Conservation (phyloP, 2,113 vertebrate genomes). For the Marcusenius ussheri region DNA sequence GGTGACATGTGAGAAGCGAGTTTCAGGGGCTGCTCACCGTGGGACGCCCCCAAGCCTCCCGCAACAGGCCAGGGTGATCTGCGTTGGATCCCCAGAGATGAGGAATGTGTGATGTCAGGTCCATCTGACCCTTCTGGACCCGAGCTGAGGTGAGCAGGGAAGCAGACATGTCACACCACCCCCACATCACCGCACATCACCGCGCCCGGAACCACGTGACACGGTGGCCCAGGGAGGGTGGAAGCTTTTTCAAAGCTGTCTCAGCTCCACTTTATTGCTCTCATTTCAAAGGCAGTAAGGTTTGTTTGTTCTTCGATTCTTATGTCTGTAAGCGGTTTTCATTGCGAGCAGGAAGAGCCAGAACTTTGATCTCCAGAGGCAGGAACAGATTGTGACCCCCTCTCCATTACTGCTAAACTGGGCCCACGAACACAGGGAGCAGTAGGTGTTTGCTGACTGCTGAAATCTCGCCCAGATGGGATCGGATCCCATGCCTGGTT, state of each 20-base stretch:
- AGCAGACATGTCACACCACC: not conserved
- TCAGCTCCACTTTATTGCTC: not conserved
- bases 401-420: not conserved
- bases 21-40: not conserved
- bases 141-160: not conserved
- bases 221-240: not conserved
- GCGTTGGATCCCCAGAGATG: not conserved
- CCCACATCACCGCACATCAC: too few species aligned
- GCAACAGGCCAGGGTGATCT: not conserved
- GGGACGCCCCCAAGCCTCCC: not conserved
- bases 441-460: not conserved
- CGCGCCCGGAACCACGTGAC: not conserved
- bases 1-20: not conserved
- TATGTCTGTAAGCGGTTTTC: not conserved
- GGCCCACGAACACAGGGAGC: not conserved
- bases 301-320: not conserved
- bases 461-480: slow-evolving; percentile 1
- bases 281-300: slow-evolving; percentile 7
- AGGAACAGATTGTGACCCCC: not conserved
- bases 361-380: slow-evolving; percentile 5
- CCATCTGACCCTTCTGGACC: not conserved
- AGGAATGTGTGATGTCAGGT: slow-evolving; percentile 7
- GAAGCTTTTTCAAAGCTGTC: not conserved
- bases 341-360: not conserved
- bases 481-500: not conserved